phyloP scores from a whole-genome alignment of 1,140 invertebrate species.

The Caenorhabditis briggsae region DNA sequence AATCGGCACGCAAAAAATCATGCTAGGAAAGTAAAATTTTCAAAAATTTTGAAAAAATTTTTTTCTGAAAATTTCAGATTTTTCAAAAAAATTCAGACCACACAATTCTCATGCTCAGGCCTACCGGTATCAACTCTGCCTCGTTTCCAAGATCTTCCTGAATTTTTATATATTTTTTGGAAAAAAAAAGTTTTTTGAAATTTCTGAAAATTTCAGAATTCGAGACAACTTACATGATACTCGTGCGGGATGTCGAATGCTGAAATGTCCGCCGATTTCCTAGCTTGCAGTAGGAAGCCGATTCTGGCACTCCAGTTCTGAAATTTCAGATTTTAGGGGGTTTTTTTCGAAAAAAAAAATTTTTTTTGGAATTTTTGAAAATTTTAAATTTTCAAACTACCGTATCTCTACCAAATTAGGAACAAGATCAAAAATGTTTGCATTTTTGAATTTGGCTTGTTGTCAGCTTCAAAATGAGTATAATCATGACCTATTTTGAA shows the following conservation, averaged over 20 bases:
- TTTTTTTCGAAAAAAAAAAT: neutral
- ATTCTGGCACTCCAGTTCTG: conserved; percentile 73
- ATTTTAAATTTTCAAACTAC: too few species aligned
- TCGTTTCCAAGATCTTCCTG: conserved; percentile 67
- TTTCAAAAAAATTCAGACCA: neutral
- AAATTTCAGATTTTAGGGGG: conserved; percentile 13
- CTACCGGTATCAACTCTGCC: conserved; percentile 68
- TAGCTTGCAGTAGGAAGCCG: conserved; percentile 69
- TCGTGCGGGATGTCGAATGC: conserved; percentile 76
- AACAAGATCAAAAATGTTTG: too few species aligned
- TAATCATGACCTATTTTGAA: too few species aligned
- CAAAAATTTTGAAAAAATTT: too few species aligned
- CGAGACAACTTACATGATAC: conserved; percentile 72
- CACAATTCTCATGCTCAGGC: conserved; percentile 53
- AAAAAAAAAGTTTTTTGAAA: neutral
- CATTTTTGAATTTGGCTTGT: too few species aligned
- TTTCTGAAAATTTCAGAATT: neutral
- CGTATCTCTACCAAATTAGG: too few species aligned
- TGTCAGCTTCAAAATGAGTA: too few species aligned
- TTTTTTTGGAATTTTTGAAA: neutral
- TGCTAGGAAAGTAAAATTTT: neutral
- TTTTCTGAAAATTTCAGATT: neutral
- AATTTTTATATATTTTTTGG: conserved; percentile 9
- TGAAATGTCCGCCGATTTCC: conserved; percentile 69
- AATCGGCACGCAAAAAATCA: neutral